Conservation (phyloP, 2,888 invertebrate genomes). For the Agonopterix subpropinquella region DNA sequence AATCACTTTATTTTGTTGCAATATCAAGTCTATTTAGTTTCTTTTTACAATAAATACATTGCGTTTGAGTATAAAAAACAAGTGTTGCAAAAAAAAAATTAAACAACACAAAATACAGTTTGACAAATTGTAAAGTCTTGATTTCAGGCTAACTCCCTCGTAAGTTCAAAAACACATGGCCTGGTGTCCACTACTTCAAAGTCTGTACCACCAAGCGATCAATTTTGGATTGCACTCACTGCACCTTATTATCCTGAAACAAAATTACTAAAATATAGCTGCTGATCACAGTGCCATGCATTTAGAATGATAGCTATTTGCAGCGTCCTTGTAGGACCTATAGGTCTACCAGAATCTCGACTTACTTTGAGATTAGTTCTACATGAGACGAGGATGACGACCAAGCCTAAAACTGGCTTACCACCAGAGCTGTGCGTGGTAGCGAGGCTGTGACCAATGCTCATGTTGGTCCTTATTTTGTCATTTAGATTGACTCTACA, state of each 20-base stretch:
- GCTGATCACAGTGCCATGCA: no score
- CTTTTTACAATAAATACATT: conserved; percentile 71
- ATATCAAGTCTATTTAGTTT: conserved; percentile 66
- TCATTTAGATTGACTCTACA: no score
- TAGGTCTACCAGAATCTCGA: no score
- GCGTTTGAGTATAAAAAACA: conserved; percentile 67
- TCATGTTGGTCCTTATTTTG: no score
- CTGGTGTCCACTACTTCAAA: conserved; percentile 41
- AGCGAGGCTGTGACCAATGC: no score
- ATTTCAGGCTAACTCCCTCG: conserved; percentile 47
- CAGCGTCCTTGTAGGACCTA: no score
- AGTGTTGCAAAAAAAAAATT: conserved; percentile 52
- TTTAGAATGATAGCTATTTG: no score
- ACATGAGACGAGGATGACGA: no score
- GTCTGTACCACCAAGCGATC: conserved; percentile 42
- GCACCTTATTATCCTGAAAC: conserved; percentile 25
- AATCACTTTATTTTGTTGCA: conserved; percentile 69
- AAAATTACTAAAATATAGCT: no score
- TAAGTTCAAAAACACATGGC: conserved; percentile 48
- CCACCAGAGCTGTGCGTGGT: no score
- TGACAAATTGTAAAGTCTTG: conserved; percentile 56
- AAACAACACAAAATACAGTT: conserved; percentile 59
- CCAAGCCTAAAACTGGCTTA: no score
- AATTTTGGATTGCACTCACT: conserved; percentile 56
- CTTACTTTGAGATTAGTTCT: no score